These are phyloP conservation scores for Passer montanus DNA, from an alignment of 2,113 vertebrate species.

Conservation along the genomic window DNA sequence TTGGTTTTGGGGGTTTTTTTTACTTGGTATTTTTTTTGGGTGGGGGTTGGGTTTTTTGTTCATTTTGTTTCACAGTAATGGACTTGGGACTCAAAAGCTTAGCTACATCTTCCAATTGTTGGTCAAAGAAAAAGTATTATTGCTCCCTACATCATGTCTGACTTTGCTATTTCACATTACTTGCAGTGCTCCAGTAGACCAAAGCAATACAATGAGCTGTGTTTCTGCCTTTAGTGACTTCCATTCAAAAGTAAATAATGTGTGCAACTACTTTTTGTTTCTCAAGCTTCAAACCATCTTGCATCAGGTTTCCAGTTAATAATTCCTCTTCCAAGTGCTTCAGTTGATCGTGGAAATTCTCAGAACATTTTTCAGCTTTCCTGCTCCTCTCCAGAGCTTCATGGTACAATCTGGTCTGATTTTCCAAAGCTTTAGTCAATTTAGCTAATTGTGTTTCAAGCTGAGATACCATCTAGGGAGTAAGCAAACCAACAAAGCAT, in stretches of 20 bases:
- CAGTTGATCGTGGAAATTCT: slow-evolving; percentile 75
- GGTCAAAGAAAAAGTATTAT: neutral
- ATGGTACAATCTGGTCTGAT: slow-evolving; percentile 72
- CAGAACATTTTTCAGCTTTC: slow-evolving; percentile 78
- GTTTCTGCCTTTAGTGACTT: neutral
- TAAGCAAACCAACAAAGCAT: slow-evolving; percentile 31
- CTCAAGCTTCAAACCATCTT: slow-evolving; percentile 77
- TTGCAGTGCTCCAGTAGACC: neutral
- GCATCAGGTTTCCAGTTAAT: slow-evolving; percentile 71
- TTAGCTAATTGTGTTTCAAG: slow-evolving; percentile 75
- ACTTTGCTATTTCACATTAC: neutral
- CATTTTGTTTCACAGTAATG: neutral
- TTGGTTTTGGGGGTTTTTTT: neutral
- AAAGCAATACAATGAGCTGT: neutral
- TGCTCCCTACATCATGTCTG: neutral
- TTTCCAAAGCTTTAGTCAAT: slow-evolving; percentile 75
- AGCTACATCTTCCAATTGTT: neutral
- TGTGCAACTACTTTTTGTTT: slow-evolving; percentile 81
- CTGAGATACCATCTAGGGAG: slow-evolving; percentile 73
- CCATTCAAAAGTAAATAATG: neutral
- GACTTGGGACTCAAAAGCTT: neutral
- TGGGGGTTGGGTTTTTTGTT: neutral
- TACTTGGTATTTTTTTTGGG: neutral
- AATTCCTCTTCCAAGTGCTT: slow-evolving; percentile 81
- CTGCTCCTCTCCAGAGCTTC: slow-evolving; percentile 75